Evolutionary conservation across 2,888 invertebrate genomes (phyloP), one percentile per base, ranked within the genome.

Genomic region (Zeuzera pyrina): DNA sequence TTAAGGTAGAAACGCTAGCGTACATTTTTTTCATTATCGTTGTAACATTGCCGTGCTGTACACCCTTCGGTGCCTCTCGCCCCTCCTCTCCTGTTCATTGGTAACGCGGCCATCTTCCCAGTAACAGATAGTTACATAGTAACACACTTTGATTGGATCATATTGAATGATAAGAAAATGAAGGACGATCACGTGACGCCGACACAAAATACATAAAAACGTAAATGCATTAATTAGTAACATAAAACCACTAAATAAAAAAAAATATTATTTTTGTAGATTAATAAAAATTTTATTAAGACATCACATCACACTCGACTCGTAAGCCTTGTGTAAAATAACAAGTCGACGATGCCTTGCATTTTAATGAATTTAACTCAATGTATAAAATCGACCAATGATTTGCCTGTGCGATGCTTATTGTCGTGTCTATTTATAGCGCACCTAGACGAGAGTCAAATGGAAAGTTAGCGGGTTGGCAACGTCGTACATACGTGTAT

Each of bases 401-500:
- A 60, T 62, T 64, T 55, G 57, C 56, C 55, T 61, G 67, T 63
- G 59, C 56, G 48, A 51, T 59, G 58, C 57, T 61, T 61, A 69
- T 65, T 65, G 38, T 69, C 54, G 57, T 47, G 52, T 61, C 65
- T 77, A 77, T 76, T 73, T 77, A 68, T 72, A 76, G 71, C 66
- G 47, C 54, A 60, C 49, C 49, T 57, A 63, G 47, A 52, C 34
- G 33, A 57, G 60, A 60, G 58, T 68, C 69, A 64, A 77, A 69
- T 77, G 74, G 76, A 78, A 78, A 77, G 77, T 72, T 65, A 69
- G 64, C 68, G 66, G 64, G 63, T 64, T 71, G 69, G 72, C 69
- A 72, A 69, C 60, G 55, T 63, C 58, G 52, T 52, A 57, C 52
- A 24, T 11, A 24, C 11, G 12, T 24, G 7, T 24, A 12, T 7